Base-by-base conservation (phyloP, 2,113 vertebrate genomes). In the Vulpes ferrilata region DNA sequence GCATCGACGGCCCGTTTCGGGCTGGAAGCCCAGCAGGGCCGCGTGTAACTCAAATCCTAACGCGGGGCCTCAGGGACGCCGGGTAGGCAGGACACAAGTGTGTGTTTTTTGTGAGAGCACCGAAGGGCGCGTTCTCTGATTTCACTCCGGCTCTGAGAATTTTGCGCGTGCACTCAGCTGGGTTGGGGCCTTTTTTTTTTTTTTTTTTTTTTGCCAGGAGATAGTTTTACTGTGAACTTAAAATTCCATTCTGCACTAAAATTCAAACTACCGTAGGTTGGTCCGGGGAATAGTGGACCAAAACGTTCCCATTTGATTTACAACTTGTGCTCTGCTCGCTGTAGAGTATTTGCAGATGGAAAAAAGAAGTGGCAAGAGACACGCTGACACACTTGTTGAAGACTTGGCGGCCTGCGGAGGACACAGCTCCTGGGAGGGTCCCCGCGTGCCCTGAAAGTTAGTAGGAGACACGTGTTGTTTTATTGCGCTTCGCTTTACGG, bases 311-410 rank as follows among this genome's bases (percentile, higher is more conserved):
- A 7, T 82, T 57, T 62, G 57, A 90, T 73, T 95, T 53, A 15
- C n/a, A 88, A 67, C 23, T 64, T 87, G 3, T 0, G 3, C 38
- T 78, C 53, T 13, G 43, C 25, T 83, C 5, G 0, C 55, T 0
- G 5, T 43, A 82, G 69, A 48, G n/a, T 71, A 62, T 51, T 90
- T 95, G 64, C 62, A 88, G 87, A 38, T 48, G 71, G 79, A 62
- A 74, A 90, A 90, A 55, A 81, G 57, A 55, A 90, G 20, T 1
- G 10, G 35, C 22, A 23, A 60, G 57, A 23, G 62, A 79, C 53
- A 4, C 2, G 4, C n/a, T 55, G 11, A 23, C 64, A 60, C 3
- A 13, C 51, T 85, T 30, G 22, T 25, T 67, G 87, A 69, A 73
- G 91, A 55, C 22, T 22, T 16, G 25, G 48, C 17, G 83, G 38